phyloP scores from a whole-genome alignment of 2,888 invertebrate genomes.

The Drosophila kokeensis region DNA sequence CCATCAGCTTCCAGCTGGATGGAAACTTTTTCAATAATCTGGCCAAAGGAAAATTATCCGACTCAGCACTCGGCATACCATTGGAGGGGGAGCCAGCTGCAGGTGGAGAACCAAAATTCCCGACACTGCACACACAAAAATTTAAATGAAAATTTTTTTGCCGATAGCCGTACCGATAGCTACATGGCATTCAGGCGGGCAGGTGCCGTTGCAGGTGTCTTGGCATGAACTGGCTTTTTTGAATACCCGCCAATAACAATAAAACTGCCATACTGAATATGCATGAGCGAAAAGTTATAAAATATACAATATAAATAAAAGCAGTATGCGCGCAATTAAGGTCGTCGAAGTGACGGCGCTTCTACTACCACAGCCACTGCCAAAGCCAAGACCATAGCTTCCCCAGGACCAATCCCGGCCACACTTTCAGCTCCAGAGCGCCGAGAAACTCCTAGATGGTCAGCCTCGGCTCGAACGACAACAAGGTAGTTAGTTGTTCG shows the following conservation, averaged over 20 bases:
- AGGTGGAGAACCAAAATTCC: slow-evolving; percentile 51
- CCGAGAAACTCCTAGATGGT: background rate
- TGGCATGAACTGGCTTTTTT: slow-evolving; percentile 55
- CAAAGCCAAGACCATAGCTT: background rate
- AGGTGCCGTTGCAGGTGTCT: slow-evolving; percentile 48
- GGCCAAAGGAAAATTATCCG: slow-evolving; percentile 65
- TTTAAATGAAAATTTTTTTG: slow-evolving; percentile 73
- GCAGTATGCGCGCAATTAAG: slow-evolving; percentile 78
- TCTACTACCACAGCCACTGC: background rate
- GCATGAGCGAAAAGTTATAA: slow-evolving; percentile 76
- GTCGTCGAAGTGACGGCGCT: slow-evolving; percentile 52
- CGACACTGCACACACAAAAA: slow-evolving; percentile 54
- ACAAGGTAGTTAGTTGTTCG: slow-evolving; percentile 15
- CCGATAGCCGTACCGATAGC: slow-evolving; percentile 57
- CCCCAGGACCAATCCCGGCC: background rate
- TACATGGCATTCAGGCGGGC: slow-evolving; percentile 35
- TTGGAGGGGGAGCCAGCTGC: slow-evolving; percentile 8
- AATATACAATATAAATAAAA: slow-evolving; percentile 78
- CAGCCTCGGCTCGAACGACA: slow-evolving; percentile 8
- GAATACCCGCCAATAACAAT: slow-evolving; percentile 75
- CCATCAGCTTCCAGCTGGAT: slow-evolving; percentile 35
- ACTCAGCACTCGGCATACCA: slow-evolving; percentile 14
- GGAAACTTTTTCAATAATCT: slow-evolving; percentile 77
- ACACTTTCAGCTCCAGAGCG: background rate
- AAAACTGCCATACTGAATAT: slow-evolving; percentile 75